Evolutionary conservation across 2,113 vertebrate genomes (phyloP).

Genomic region (Tinamus guttatus): DNA sequence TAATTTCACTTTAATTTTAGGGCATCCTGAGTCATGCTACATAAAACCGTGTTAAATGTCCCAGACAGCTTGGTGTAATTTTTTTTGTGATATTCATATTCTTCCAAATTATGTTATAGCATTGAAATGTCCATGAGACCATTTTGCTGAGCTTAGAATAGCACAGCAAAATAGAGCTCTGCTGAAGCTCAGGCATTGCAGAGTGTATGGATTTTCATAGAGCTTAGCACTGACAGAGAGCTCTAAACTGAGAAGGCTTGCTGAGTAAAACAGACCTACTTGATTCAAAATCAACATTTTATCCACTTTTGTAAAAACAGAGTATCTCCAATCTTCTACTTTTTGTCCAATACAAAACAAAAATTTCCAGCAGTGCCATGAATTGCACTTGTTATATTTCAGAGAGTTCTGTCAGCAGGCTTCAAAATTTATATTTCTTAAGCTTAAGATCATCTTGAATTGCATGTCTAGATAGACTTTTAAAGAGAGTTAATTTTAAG

Average conservation of each 20-base stretch:
- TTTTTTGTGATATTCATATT: neutral
- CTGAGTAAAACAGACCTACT: neutral
- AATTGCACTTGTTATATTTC: neutral
- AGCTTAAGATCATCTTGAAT: neutral
- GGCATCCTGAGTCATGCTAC: neutral
- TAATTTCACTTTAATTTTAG: conserved; percentile 36
- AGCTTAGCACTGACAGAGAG: neutral
- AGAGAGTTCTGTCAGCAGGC: neutral
- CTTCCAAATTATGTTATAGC: neutral
- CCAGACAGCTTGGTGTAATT: neutral
- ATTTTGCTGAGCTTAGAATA: neutral
- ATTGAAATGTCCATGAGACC: neutral
- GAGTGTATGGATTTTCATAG: neutral
- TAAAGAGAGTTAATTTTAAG: neutral
- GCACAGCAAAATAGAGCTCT: neutral
- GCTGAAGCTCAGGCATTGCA: neutral
- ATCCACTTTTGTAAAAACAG: neutral
- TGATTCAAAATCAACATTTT: neutral
- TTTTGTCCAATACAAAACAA: neutral
- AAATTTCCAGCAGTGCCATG: neutral
- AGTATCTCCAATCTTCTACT: accelerated
- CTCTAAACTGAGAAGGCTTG: neutral
- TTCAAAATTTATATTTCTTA: neutral
- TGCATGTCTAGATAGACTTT: neutral
- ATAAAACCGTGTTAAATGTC: neutral